These are phyloP conservation scores for Pachypanchax playfairii DNA, from an alignment of 2,113 vertebrate species.

Conservation along the genomic window DNA sequence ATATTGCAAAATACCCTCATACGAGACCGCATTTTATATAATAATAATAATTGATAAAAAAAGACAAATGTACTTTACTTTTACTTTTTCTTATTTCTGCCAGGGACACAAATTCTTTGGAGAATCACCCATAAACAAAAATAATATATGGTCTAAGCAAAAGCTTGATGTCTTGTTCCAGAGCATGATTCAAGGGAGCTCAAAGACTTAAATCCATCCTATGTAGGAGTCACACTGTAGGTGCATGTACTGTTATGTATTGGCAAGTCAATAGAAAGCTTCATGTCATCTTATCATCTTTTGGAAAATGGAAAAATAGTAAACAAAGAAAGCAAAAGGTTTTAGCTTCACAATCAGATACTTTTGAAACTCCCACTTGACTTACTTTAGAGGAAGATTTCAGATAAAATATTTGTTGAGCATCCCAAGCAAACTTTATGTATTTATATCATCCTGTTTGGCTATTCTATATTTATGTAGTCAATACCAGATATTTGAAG, in stretches of 20 bases:
- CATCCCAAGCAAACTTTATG: conserved; percentile 4
- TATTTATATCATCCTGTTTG: conserved; percentile 33
- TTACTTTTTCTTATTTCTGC: too few relatives aligned
- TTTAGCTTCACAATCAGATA: neutral
- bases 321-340: conserved; percentile 10
- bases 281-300: conserved; percentile 5
- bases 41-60: too few relatives aligned
- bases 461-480: conserved; percentile 14
- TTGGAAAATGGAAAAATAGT: neutral
- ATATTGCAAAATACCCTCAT: too few relatives aligned
- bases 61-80: too few relatives aligned
- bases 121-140: too few relatives aligned
- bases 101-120: too few relatives aligned
- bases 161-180: neutral
- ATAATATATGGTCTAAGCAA: too few relatives aligned
- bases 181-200: conserved; percentile 18
- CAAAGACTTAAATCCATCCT: conserved; percentile 35
- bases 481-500: conserved; percentile 12
- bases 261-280: conserved; percentile 29
- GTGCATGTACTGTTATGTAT: conserved; percentile 6
- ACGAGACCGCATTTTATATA: too few relatives aligned
- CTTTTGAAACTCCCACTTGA: conserved; percentile 8
- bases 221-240: conserved; percentile 33
- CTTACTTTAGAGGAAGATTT: conserved; percentile 1
- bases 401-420: neutral